Percentiles rank a stretch among this genome's conserved stretches.
phyloP scores from a whole-genome alignment of 2,113 vertebrate genomes.

The Rhadina sibilatrix region DNA sequence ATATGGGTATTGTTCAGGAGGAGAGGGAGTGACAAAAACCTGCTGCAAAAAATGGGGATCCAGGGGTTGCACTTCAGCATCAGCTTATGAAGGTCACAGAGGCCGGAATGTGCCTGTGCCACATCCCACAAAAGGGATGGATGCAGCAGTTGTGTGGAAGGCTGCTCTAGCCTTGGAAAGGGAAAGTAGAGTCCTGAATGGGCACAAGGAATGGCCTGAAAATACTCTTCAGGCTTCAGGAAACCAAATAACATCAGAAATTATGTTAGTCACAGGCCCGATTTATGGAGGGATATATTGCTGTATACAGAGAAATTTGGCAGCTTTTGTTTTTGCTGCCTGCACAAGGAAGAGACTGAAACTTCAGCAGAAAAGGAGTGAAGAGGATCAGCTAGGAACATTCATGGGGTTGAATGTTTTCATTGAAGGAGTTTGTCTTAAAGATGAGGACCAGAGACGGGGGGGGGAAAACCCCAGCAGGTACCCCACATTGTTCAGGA shows the following conservation, averaged over 20 bases:
- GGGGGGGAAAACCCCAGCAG: background rate
- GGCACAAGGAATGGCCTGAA: background rate
- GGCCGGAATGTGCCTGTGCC: background rate
- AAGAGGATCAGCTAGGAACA: background rate
- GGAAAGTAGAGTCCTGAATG: background rate
- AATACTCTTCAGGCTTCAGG: background rate
- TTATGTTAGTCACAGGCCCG: background rate
- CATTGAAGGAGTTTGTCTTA: background rate
- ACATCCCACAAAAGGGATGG: background rate
- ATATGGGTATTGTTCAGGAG: background rate
- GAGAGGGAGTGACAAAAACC: background rate
- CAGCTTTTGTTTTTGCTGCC: background rate
- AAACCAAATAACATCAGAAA: background rate
- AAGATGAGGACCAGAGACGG: background rate
- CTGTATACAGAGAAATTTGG: background rate
- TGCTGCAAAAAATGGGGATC: background rate
- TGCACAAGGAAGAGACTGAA: background rate
- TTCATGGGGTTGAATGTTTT: background rate
- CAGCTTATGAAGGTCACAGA: background rate
- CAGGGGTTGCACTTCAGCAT: background rate
- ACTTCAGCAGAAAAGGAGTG: background rate
- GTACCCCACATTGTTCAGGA: background rate
- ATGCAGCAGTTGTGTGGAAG: background rate
- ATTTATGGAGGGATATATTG: background rate
- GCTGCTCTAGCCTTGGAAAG: background rate